Conservation (phyloP, 2,113 vertebrate genomes). For the Campylomormyrus numenius region DNA sequence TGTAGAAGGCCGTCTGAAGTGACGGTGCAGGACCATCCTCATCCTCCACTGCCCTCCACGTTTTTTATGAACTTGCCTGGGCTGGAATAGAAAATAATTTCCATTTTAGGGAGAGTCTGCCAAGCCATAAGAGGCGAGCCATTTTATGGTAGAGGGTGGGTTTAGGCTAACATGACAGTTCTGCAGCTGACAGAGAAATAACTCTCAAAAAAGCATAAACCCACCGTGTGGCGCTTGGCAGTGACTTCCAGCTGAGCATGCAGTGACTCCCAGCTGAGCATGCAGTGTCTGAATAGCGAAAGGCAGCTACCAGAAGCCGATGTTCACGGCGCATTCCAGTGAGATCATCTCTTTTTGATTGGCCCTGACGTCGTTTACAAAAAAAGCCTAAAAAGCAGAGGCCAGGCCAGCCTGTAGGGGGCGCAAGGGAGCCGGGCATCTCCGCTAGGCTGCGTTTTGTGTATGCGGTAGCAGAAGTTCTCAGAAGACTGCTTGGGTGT, state of each 20-base stretch:
- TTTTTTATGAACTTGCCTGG: neutral
- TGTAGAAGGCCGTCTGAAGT: neutral
- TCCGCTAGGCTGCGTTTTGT: conserved; percentile 40
- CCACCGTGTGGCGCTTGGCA: conserved; percentile 22
- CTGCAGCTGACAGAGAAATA: neutral
- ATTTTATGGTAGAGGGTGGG: neutral
- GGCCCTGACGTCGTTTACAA: neutral
- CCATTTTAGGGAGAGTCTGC: neutral
- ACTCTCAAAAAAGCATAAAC: neutral
- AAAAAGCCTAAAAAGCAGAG: neutral
- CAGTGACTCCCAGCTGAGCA: conserved; percentile 14
- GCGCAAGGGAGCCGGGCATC: neutral
- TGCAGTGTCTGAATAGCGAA: conserved; percentile 22
- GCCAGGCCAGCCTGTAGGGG: neutral
- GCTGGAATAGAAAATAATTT: neutral
- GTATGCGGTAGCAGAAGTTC: conserved; percentile 33
- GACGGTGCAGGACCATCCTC: too few species aligned
- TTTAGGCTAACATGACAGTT: neutral
- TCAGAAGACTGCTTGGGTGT: neutral
- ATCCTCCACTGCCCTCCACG: neutral
- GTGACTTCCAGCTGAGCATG: conserved; percentile 14
- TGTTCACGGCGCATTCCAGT: conserved; percentile 29
- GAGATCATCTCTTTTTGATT: conserved; percentile 25
- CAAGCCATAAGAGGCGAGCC: neutral
- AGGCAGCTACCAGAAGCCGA: conserved; percentile 11